These are phyloP conservation scores for Cephus pygmeus DNA, from an alignment of 2,888 invertebrate genomes.

Conservation along the genomic window DNA sequence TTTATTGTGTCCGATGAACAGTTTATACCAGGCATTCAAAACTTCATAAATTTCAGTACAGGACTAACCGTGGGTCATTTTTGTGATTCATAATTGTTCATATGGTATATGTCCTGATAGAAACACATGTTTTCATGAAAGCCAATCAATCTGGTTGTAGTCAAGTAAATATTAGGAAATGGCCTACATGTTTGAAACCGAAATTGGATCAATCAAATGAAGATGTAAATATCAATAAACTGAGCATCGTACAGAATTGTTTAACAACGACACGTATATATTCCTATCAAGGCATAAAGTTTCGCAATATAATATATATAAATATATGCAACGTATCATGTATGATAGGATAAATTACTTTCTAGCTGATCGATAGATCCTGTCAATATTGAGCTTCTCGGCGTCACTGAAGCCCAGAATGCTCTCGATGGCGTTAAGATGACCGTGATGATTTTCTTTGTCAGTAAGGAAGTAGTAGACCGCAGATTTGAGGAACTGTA, in stretches of 20 bases:
- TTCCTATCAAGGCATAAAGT: constrained; percentile 2
- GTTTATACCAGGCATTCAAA: no score
- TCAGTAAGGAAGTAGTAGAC: constrained; percentile 93
- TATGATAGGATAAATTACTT: constrained; percentile 42
- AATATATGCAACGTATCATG: no score
- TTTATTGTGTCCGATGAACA: not conserved
- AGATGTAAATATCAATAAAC: not conserved
- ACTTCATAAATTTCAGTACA: constrained; percentile 3
- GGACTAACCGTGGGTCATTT: not conserved
- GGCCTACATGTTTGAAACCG: no score
- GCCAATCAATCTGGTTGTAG: no score
- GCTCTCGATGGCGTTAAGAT: constrained; percentile 90
- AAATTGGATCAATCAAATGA: no score
- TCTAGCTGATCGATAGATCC: constrained; percentile 60
- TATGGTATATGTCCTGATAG: no score
- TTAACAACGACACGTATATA: not conserved
- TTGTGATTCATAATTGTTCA: no score
- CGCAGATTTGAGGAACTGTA: constrained; percentile 93
- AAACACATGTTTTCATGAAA: no score
- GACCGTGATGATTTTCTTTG: constrained; percentile 88
- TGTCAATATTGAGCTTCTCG: constrained; percentile 84
- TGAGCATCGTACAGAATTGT: not conserved
- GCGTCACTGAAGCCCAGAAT: constrained; percentile 88
- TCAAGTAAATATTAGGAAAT: no score
- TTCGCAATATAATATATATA: not conserved